These are phyloP conservation scores for Clepsis dumicolana DNA, from an alignment of 2,888 invertebrate species.

Conservation along the genomic window DNA sequence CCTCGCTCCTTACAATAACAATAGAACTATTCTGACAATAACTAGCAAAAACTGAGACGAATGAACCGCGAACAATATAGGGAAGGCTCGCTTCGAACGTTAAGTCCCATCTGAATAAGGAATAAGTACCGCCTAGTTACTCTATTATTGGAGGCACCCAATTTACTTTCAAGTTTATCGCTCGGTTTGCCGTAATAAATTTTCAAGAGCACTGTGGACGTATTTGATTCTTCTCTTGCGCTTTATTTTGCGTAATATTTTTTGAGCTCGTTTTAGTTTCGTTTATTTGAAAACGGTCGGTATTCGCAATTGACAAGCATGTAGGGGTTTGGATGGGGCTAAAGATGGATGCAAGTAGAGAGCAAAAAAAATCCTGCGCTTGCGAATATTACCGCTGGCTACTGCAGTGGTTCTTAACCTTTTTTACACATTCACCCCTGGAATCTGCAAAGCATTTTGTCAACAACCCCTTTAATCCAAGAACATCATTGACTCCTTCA, in stretches of 20 bases:
- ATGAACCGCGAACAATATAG: constrained; percentile 7
- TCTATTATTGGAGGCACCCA: constrained; percentile 60
- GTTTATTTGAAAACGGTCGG: neutral
- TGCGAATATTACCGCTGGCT: too few species aligned
- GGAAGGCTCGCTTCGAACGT: constrained; percentile 22
- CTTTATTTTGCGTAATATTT: constrained; percentile 59
- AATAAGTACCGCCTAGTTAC: constrained; percentile 43
- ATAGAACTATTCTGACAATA: constrained; percentile 39
- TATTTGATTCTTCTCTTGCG: constrained; percentile 50
- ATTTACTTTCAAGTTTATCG: constrained; percentile 71
- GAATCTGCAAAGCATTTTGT: too few species aligned
- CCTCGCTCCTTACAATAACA: constrained; percentile 41
- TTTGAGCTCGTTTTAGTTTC: constrained; percentile 40
- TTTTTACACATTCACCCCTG: too few species aligned
- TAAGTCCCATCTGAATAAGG: constrained; percentile 30
- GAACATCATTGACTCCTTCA: too few species aligned
- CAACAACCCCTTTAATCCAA: too few species aligned
- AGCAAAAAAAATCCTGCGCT: too few species aligned
- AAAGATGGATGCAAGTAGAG: neutral
- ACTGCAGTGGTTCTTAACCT: too few species aligned
- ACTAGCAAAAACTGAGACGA: constrained; percentile 38
- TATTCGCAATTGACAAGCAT: constrained; percentile 8
- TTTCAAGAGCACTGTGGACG: constrained; percentile 59
- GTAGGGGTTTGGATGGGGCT: neutral
- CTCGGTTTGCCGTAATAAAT: constrained; percentile 63